phyloP scores from a whole-genome alignment of 2,888 invertebrate genomes.

The Troglohyphantes excavatus region DNA sequence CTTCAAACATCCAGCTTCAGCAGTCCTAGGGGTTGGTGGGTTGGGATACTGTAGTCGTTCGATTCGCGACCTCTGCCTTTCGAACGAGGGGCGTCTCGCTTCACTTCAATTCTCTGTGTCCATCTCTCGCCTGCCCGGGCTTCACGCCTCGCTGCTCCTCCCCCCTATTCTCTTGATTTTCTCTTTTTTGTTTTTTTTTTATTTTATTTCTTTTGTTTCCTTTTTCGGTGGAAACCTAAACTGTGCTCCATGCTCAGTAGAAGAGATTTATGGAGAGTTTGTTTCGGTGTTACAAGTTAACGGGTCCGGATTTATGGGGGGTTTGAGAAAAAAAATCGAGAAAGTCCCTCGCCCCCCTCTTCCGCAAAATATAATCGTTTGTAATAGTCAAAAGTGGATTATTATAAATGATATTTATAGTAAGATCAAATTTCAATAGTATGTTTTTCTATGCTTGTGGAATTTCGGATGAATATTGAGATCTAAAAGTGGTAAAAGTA shows the following conservation, averaged over 20 bases:
- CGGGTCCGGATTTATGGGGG: neutral
- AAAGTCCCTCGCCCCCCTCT: too few relatives aligned
- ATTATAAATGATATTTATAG: too few relatives aligned
- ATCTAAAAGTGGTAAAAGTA: too few relatives aligned
- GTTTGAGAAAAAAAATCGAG: neutral
- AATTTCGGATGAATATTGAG: too few relatives aligned
- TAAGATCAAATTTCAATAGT: too few relatives aligned
- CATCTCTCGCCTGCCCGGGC: conserved; percentile 33
- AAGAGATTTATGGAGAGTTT: conserved; percentile 60
- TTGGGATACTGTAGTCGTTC: conserved; percentile 15
- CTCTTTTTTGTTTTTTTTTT: neutral
- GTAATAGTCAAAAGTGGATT: too few relatives aligned
- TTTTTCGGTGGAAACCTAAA: conserved; percentile 5
- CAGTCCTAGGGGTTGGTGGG: too few relatives aligned
- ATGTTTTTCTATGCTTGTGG: too few relatives aligned
- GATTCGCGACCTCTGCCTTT: conserved; percentile 46
- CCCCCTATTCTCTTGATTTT: neutral
- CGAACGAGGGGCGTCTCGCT: conserved; percentile 23
- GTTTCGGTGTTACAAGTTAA: conserved; percentile 64
- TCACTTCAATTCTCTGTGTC: conserved; percentile 46
- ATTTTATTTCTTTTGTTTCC: conserved; percentile 22
- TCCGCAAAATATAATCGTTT: too few relatives aligned
- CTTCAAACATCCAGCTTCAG: too few relatives aligned
- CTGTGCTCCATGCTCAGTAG: conserved; percentile 43
- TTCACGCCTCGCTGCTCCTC: conserved; percentile 38